Percentiles rank a stretch among this genome's conserved stretches.
Conservation (phyloP, 2,888 invertebrate species). For the Trichacis sp. region DNA sequence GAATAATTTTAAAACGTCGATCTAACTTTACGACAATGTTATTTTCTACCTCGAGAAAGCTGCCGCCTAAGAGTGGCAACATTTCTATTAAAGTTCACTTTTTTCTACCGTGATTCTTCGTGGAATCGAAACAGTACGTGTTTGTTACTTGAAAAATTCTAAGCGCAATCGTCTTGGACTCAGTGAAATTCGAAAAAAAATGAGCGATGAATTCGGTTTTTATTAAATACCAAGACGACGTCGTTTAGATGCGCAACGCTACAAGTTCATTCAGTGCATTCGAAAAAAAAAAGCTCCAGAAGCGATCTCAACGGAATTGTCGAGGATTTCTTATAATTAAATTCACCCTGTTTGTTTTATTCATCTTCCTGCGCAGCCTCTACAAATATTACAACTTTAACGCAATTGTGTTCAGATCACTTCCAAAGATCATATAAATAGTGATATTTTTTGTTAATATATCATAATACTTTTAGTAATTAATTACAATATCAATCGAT, state of each 20-base stretch:
- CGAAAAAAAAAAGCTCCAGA: conserved; percentile 4
- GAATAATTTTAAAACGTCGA: conserved; percentile 59
- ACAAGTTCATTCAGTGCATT: background rate
- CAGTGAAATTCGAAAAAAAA: too few relatives aligned
- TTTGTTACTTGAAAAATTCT: conserved; percentile 16
- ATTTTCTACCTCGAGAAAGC: conserved; percentile 43
- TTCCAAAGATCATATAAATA: conserved; percentile 9
- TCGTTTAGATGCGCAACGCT: too few relatives aligned
- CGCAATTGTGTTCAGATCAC: conserved; percentile 5
- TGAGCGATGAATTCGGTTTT: background rate
- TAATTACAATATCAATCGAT: background rate
- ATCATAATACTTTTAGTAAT: background rate
- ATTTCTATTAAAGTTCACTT: conserved; percentile 21
- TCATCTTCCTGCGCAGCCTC: background rate
- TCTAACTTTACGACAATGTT: conserved; percentile 40
- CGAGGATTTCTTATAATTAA: background rate
- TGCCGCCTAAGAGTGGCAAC: conserved; percentile 38
- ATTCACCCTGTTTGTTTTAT: conserved; percentile 1
- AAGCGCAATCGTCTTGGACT: background rate
- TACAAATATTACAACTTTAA: background rate
- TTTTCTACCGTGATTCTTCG: conserved; percentile 22
- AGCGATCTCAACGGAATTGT: conserved; percentile 6
- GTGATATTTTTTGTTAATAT: background rate
- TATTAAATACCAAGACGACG: too few relatives aligned
- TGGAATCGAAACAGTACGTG: conserved; percentile 27